Conservation (phyloP, 2,888 invertebrate species). For the Leptinotarsa tumamoca region DNA sequence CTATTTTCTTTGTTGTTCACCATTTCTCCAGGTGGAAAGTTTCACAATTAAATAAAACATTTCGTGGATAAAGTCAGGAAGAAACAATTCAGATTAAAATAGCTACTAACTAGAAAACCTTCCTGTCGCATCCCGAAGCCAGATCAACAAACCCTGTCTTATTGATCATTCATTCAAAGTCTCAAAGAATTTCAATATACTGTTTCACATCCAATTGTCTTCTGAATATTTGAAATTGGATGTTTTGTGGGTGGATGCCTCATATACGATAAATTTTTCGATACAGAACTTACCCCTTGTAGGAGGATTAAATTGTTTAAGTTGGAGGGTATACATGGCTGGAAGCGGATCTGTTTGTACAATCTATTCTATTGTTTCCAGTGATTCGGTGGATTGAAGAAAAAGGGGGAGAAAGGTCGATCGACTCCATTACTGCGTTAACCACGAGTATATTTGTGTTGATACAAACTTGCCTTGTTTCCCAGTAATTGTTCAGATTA, state of each 20-base stretch:
- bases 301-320: conserved; percentile 8
- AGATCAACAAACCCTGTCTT: not conserved
- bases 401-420: not conserved
- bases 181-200: not conserved
- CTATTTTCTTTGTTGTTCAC: not conserved
- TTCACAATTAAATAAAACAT: not conserved
- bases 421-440: not conserved
- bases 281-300: not conserved
- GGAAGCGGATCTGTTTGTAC: not conserved
- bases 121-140: not conserved
- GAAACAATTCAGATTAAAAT: not conserved
- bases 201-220: not conserved
- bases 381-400: not conserved
- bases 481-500: too few relatives aligned
- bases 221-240: not conserved
- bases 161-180: not conserved
- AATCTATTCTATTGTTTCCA: conserved; percentile 9
- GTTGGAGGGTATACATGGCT: conserved; percentile 6
- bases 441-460: too few relatives aligned
- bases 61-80: not conserved
- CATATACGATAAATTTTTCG: not conserved
- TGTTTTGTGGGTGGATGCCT: not conserved
- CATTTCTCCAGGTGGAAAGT: not conserved
- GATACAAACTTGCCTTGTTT: too few relatives aligned
- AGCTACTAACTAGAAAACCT: not conserved